These are phyloP conservation scores for Wasmannia auropunctata DNA, from an alignment of 1,140 invertebrate species.

Conservation along the genomic window DNA sequence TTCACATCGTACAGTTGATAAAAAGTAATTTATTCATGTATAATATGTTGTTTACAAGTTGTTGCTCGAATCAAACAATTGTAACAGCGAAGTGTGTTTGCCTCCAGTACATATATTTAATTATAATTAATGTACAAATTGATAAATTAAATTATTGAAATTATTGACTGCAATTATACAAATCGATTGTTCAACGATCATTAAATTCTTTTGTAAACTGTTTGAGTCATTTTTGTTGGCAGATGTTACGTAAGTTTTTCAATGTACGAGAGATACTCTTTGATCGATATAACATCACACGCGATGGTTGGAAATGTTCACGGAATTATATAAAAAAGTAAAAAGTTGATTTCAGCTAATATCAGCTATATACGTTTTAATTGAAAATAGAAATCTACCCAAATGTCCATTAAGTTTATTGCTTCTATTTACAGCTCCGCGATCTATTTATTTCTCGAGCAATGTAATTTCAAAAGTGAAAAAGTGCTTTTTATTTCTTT, in stretches of 20 bases:
- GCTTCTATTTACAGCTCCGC: slow-evolving; percentile 22
- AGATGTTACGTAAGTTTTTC: slow-evolving; percentile 12
- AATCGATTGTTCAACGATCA: background rate
- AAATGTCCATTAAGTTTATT: slow-evolving; percentile 42
- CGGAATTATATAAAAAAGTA: background rate
- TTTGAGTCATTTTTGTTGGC: slow-evolving; percentile 25
- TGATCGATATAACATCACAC: background rate
- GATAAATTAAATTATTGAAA: background rate
- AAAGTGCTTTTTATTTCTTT: background rate
- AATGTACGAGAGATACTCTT: background rate
- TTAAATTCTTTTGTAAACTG: background rate
- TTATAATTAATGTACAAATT: background rate
- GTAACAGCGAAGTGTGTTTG: background rate
- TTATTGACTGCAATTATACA: background rate
- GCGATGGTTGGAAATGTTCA: background rate
- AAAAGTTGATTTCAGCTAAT: background rate
- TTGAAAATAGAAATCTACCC: background rate
- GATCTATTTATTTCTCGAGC: background rate
- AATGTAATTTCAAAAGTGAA: slow-evolving; percentile 4
- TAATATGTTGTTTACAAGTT: background rate
- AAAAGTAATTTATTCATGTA: slow-evolving; percentile 30
- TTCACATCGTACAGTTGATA: background rate
- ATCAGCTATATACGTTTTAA: background rate
- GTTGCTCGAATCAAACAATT: background rate
- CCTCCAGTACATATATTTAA: background rate